Evolutionary conservation across 1,140 invertebrate species (phyloP).

Genomic region (Centruroides vittatus): DNA sequence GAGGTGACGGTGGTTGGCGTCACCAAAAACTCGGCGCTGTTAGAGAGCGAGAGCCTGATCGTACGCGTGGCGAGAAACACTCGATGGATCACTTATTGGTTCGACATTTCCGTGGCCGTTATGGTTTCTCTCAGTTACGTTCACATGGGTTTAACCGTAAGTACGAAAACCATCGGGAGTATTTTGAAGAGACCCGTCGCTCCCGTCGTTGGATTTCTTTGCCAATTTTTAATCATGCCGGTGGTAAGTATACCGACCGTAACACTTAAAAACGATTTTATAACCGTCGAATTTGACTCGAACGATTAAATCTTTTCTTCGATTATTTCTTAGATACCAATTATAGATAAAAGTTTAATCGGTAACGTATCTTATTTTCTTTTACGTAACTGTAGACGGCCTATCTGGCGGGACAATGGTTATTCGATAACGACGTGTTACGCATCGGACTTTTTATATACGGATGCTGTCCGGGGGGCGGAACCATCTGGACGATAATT

Average conservation of each 20-base stretch:
- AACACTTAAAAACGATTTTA: background rate
- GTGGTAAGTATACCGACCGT: slow-evolving; percentile 42
- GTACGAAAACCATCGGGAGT: slow-evolving; percentile 51
- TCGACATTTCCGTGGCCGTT: slow-evolving; percentile 55
- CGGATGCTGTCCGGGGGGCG: slow-evolving; percentile 33
- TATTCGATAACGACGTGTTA: slow-evolving; percentile 19
- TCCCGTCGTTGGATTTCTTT: slow-evolving; percentile 54
- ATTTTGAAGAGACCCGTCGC: slow-evolving; percentile 58
- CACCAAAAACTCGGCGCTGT: too few species aligned
- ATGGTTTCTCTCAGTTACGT: slow-evolving; percentile 73
- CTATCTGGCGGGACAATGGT: slow-evolving; percentile 19
- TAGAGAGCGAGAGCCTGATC: too few species aligned
- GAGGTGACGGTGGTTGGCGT: too few species aligned
- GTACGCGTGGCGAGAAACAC: background rate
- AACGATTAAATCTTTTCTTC: too few species aligned
- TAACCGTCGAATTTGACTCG: too few species aligned
- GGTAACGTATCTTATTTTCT: too few species aligned
- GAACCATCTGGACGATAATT: slow-evolving; percentile 31
- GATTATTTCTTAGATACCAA: too few species aligned
- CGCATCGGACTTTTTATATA: slow-evolving; percentile 31
- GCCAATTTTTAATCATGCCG: slow-evolving; percentile 79
- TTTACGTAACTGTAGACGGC: slow-evolving; percentile 1
- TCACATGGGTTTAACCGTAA: slow-evolving; percentile 81
- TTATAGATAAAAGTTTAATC: too few species aligned
- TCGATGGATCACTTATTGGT: slow-evolving; percentile 34